Percentiles rank a stretch among this genome's conserved stretches.
Conservation (phyloP, 1,140 invertebrate genomes). For the Drosophila setifemur region DNA sequence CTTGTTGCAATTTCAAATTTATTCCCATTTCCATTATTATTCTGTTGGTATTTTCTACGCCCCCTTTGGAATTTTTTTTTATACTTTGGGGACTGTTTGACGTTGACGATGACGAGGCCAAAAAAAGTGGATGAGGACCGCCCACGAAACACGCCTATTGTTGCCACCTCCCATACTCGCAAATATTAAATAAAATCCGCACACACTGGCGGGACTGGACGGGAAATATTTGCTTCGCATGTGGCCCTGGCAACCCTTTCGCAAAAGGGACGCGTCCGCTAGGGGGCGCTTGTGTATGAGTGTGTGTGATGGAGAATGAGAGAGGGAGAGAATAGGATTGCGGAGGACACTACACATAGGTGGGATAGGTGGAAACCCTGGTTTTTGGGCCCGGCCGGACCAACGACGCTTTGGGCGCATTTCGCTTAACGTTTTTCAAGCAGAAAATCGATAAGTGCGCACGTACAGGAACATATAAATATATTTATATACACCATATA, state of each 20-base stretch:
- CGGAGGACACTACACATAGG: too few species aligned
- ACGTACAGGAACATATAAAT: slow-evolving; percentile 48
- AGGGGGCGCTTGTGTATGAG: neutral
- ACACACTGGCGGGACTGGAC: too few species aligned
- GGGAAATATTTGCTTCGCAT: slow-evolving; percentile 26
- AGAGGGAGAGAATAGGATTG: too few species aligned
- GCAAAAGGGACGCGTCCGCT: slow-evolving; percentile 13
- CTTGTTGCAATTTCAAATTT: neutral
- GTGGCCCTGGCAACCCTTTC: slow-evolving; percentile 48
- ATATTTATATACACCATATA: slow-evolving; percentile 6
- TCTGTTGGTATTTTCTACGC: neutral
- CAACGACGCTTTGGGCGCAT: slow-evolving; percentile 49
- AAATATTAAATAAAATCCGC: neutral
- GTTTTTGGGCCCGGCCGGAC: slow-evolving; percentile 22
- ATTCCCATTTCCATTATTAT: neutral
- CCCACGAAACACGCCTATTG: slow-evolving; percentile 49
- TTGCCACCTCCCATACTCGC: slow-evolving; percentile 18
- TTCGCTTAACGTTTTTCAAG: slow-evolving; percentile 54
- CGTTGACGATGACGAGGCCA: slow-evolving; percentile 29
- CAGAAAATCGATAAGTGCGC: slow-evolving; percentile 56
- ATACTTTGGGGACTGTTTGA: slow-evolving; percentile 7
- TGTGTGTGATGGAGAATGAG: neutral
- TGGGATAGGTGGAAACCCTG: slow-evolving; percentile 18
- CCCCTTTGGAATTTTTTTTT: neutral
- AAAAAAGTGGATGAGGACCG: slow-evolving; percentile 32